These are phyloP conservation scores for Eciton burchellii DNA, from an alignment of 1,140 invertebrate genomes.

Conservation along the genomic window DNA sequence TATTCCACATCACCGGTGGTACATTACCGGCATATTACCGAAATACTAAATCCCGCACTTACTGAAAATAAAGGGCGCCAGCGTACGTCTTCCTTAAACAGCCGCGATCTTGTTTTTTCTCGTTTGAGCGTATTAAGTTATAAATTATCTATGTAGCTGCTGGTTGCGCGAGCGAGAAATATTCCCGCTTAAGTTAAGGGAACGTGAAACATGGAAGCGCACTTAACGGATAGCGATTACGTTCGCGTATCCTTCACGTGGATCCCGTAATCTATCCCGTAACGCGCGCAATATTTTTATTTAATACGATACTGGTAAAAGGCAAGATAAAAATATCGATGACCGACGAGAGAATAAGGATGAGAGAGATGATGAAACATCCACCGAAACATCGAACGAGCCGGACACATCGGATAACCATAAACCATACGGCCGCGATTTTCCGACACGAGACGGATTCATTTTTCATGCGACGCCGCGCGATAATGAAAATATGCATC, in stretches of 20 bases:
- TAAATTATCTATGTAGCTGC: constrained; percentile 62
- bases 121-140: constrained; percentile 55
- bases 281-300: constrained; percentile 11
- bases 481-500: neutral
- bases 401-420: neutral
- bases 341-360: neutral
- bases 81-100: constrained; percentile 44
- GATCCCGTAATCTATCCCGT: constrained; percentile 35
- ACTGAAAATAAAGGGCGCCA: constrained; percentile 29
- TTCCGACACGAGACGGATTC: neutral
- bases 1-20: constrained; percentile 16
- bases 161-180: constrained; percentile 54
- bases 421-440: neutral
- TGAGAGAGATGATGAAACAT: neutral
- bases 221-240: constrained; percentile 66
- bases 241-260: constrained; percentile 43
- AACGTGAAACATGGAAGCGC: constrained; percentile 67
- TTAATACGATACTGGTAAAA: neutral
- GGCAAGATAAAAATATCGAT: neutral
- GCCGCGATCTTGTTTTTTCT: constrained; percentile 31
- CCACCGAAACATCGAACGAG: neutral
- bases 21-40: constrained; percentile 31
- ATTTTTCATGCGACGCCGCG: neutral
- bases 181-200: constrained; percentile 60
- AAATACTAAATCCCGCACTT: constrained; percentile 18